These are phyloP conservation scores for Cephus rjabovi DNA, from an alignment of 2,888 invertebrate species.

Conservation along the genomic window DNA sequence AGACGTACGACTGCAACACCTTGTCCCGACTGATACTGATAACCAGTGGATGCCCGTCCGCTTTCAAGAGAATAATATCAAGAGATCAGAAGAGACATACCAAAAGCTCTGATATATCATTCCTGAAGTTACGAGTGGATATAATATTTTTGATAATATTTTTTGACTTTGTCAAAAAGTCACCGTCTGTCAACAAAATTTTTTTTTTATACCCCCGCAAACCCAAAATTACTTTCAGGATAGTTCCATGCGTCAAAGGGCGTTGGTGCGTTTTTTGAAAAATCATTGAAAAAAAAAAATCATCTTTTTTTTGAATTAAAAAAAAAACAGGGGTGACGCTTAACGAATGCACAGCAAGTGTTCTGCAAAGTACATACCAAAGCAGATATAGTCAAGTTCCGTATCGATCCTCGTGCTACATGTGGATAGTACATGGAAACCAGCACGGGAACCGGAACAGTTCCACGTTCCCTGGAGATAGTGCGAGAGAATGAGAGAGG, in stretches of 20 bases:
- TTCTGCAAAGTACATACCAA: neutral
- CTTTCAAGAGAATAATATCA: neutral
- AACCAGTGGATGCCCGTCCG: neutral
- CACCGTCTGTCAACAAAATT: neutral
- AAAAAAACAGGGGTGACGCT: neutral
- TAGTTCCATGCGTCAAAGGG: too few species aligned
- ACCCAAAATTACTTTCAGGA: neutral
- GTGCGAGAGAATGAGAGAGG: neutral
- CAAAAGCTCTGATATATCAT: neutral
- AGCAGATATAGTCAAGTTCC: neutral
- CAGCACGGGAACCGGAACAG: neutral
- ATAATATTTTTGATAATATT: neutral
- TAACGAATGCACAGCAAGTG: neutral
- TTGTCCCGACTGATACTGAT: slow-evolving; percentile 32
- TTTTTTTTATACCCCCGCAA: neutral
- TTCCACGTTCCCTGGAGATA: neutral
- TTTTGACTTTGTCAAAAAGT: neutral
- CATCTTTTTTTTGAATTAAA: neutral
- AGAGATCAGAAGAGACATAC: neutral
- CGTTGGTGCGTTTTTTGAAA: too few species aligned
- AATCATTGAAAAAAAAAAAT: too few species aligned
- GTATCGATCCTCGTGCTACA: neutral
- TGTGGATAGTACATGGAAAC: neutral
- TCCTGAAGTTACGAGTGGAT: neutral
- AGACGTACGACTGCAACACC: slow-evolving; percentile 34